Evolutionary conservation across 1,140 invertebrate species (phyloP), one percentile per base, ranked within the genome.

Genomic region (Sycobia sp.): DNA sequence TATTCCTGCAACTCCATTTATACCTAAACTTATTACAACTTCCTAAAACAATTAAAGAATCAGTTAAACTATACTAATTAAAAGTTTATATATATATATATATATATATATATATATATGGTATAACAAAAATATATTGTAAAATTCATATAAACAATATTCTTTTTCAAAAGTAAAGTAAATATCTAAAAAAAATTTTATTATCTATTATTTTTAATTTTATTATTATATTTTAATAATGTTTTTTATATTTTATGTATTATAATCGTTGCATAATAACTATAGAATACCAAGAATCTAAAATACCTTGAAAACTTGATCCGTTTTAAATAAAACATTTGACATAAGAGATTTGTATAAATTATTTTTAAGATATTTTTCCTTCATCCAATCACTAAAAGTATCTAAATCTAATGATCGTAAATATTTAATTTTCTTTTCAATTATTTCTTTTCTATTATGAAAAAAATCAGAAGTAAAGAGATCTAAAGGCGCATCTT

Each of bases 401-500:
- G 81, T 74, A 16, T 84, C 76, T 3, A 71, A 64, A 27, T 78
- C 71, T 1, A 76, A 67, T 3, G 69, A 44, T 23, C 70, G 66
- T 4, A 90, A 76, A 13, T 75, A 69, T 8, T 73, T 38, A 4
- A 91, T 69, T 62, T 85, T 81, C 1, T 79, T 69, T 10, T 89
- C 82, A 18, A 93, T 87, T 4, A 69, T 13, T 0, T 76, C 49
- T 70, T 86, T 81, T 49, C 91, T 81, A 65, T 86, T 86, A 2
- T 57, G 39, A 65, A 88, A 89, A 78, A 93, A 93, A 16, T 84
- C 71, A 1, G 76, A 70, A 1, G 84, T 85, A 69, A 85, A 84
- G 34, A 93, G 70, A 81, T 94, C 91, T 2, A 90, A 73, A 0
- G 92, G 91, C 7, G 80, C 82, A 13, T 80, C 71, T 77, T 93